Evolutionary conservation across 2,888 invertebrate genomes (phyloP), one percentile per base, ranked within the genome.

Genomic region (Hemicrepidius hirtus): DNA sequence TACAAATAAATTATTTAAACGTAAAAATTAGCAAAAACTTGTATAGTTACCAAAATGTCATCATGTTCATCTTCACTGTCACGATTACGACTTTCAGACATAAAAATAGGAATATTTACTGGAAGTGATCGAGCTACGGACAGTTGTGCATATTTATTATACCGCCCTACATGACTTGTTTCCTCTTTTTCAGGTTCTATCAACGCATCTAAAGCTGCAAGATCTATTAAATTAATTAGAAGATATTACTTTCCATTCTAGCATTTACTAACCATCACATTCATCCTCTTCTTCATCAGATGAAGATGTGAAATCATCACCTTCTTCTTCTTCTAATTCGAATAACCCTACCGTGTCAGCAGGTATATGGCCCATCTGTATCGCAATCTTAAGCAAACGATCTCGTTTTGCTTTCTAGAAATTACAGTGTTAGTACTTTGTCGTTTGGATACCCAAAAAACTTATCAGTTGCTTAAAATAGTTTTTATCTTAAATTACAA

Each of bases 81-180:
- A 53, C 81, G 81, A 68, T 78, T 81, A 65, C 80, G 79, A 55
- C 80, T 77, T 32, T 82, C 78, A 16, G 84, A 78, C 78, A 85
- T 77, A 82, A 92, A 91, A 70, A 85, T 87, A 65, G 94, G 94
- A 86, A 95, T 92, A 84, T 91, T 92, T 83, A 95, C 92, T 41
- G 95, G 95, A 82, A 95, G 87, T 76, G 95, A 95, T 84, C 92
- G 92, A 49, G 94, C 95, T 77, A 94, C 81, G 64, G 84, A 87
- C 71, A 89, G 85, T 32, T 84, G 86, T 53, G 84, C 84, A 71
- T 85, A 79, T 67, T 78, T 75, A n/a, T n/a, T n/a, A 60, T 78
- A 76, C 66, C 90, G 88, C 3, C 88, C 84, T 75, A 91, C 88
- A 77, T 90, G 89, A 74, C 90, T 89, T 49, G 89, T 90, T 83